phyloP scores from a whole-genome alignment of 1,140 invertebrate genomes.

The Ips typographus region DNA sequence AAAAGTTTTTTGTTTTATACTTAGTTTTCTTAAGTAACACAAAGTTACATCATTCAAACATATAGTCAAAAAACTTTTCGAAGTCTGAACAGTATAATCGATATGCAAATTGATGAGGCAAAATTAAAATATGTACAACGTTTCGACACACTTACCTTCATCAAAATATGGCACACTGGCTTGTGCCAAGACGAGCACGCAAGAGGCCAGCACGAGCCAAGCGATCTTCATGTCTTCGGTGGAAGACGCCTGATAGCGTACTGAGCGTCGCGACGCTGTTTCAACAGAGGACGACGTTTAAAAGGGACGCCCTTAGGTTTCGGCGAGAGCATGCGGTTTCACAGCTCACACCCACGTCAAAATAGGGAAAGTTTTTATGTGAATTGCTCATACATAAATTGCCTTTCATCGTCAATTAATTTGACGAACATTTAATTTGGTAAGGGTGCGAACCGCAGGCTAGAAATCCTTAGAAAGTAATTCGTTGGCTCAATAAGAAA shows the following conservation, averaged over 20 bases:
- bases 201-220: conserved; percentile 47
- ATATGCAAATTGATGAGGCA: too few relatives aligned
- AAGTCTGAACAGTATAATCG: too few relatives aligned
- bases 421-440: too few relatives aligned
- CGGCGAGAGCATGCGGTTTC: conserved; percentile 33
- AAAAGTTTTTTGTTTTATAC: too few relatives aligned
- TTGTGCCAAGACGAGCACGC: conserved; percentile 45
- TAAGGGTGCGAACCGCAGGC: too few relatives aligned
- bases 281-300: not conserved
- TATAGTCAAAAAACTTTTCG: too few relatives aligned
- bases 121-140: not conserved
- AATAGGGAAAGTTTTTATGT: conserved; percentile 16
- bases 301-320: conserved; percentile 23
- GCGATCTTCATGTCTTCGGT: conserved; percentile 46
- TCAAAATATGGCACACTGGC: conserved; percentile 44
- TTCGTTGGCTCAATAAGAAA: too few relatives aligned
- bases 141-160: conserved; percentile 46
- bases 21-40: too few relatives aligned
- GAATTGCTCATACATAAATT: not conserved
- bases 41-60: too few relatives aligned
- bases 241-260: conserved; percentile 24
- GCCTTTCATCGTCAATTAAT: too few relatives aligned
- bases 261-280: conserved; percentile 18
- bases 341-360: conserved; percentile 5
- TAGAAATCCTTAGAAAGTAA: too few relatives aligned